A percentile compares a stretch with the other conserved stretches of the same genome.
These are phyloP conservation scores for Psettodes erumei DNA, from an alignment of 2,113 vertebrate genomes.

Conservation along the genomic window DNA sequence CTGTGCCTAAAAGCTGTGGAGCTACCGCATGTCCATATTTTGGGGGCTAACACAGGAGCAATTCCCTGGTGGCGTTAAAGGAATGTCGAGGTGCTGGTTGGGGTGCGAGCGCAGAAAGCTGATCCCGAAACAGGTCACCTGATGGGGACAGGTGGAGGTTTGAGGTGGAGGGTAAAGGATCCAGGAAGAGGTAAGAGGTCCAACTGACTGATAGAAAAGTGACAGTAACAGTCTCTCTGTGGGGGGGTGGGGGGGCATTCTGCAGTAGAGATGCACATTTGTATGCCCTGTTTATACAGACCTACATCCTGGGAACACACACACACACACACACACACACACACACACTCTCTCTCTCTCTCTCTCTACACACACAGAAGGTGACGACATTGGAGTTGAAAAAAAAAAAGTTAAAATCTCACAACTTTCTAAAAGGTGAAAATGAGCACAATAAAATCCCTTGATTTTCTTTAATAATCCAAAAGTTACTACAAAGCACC, in stretches of 20 bases:
- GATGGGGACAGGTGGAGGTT: constrained; percentile 21
- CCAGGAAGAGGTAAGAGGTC: constrained; percentile 44
- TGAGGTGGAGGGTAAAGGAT: constrained; percentile 25
- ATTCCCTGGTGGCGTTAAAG: constrained; percentile 55
- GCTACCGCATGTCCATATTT: constrained; percentile 55
- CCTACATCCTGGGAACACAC: constrained; percentile 46
- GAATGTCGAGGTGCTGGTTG: constrained; percentile 76
- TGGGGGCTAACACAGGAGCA: constrained; percentile 21
- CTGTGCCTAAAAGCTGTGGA: constrained; percentile 60
- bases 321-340: constrained; percentile 11
- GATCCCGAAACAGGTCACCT: constrained; percentile 56
- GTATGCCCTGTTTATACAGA: constrained; percentile 45
- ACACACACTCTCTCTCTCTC: constrained; percentile 9
- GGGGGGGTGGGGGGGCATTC: constrained; percentile 39
- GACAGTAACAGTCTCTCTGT: constrained; percentile 53
- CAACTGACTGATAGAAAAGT: constrained; percentile 55
- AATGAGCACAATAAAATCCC: constrained; percentile 60
- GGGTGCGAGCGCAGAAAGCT: constrained; percentile 45
- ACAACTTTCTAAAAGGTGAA: constrained; percentile 65
- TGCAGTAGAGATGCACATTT: constrained; percentile 74
- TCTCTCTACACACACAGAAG: constrained; percentile 25
- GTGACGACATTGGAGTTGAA: constrained; percentile 43
- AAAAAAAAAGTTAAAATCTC: constrained; percentile 44
- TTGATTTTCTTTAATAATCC: constrained; percentile 55
- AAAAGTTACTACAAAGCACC: constrained; percentile 69